Conservation (phyloP, 1,140 invertebrate species). For the Proales similis region DNA sequence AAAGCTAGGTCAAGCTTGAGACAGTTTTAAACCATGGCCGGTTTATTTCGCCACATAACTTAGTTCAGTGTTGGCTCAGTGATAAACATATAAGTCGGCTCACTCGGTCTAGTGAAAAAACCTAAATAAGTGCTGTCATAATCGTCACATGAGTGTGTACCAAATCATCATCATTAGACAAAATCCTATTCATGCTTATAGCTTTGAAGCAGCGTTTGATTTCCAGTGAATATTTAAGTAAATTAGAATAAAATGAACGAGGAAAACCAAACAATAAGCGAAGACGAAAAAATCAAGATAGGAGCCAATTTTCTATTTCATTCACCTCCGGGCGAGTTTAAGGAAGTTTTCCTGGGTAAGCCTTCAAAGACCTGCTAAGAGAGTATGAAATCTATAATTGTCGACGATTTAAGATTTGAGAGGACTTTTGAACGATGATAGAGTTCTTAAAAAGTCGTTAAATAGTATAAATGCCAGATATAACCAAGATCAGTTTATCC, state of each 20-base stretch:
- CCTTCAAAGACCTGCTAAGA: slow-evolving; percentile 31
- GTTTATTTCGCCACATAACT: no score
- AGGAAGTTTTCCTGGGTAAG: slow-evolving; percentile 91
- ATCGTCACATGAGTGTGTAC: no score
- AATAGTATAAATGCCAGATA: slow-evolving; percentile 88
- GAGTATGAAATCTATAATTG: slow-evolving; percentile 37
- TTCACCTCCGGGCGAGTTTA: slow-evolving; percentile 97
- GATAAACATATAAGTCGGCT: no score
- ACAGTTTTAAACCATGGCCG: no score
- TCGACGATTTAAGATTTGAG: slow-evolving; percentile 70
- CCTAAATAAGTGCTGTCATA: no score
- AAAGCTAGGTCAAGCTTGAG: no score
- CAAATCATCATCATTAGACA: no score
- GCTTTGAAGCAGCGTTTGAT: no score
- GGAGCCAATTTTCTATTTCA: slow-evolving; percentile 95
- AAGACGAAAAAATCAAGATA: slow-evolving; percentile 65
- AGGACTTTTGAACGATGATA: slow-evolving; percentile 87
- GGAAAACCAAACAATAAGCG: slow-evolving; percentile 22
- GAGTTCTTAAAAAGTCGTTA: slow-evolving; percentile 83
- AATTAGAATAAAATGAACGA: slow-evolving; percentile 36
- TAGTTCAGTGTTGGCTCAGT: no score
- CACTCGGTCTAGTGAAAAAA: no score
- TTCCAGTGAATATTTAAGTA: no score
- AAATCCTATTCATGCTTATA: no score
- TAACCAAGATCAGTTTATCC: slow-evolving; percentile 97